phyloP scores from a whole-genome alignment of 2,113 vertebrate genomes.

The Gracilinanus agilis region DNA sequence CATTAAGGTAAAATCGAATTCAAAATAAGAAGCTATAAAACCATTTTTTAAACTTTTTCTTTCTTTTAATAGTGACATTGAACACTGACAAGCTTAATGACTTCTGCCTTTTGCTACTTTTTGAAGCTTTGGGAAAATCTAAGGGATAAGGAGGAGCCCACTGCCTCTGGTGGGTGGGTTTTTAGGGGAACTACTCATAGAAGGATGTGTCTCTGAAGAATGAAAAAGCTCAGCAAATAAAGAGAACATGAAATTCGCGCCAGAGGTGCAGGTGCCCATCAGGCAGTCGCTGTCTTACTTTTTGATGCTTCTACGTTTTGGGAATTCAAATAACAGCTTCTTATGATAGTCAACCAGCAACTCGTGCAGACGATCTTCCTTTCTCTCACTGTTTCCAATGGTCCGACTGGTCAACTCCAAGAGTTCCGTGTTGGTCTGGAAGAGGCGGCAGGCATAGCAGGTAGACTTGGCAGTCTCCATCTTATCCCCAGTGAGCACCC shows the following conservation, averaged over 20 bases:
- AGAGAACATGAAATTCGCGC: slow-evolving; percentile 37
- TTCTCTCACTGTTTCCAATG: slow-evolving; percentile 87
- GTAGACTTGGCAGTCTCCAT: slow-evolving; percentile 99
- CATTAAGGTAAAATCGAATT: not conserved
- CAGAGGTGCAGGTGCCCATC: not conserved
- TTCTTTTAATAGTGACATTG: not conserved
- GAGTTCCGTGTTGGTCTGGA: slow-evolving; percentile 94
- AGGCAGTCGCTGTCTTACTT: slow-evolving; percentile 83
- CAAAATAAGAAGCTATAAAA: not conserved
- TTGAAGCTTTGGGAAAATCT: slow-evolving; percentile 41
- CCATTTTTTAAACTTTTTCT: not conserved
- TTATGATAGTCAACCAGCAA: slow-evolving; percentile 94
- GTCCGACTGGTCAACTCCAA: slow-evolving; percentile 93
- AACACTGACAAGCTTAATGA: not conserved
- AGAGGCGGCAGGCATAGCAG: slow-evolving; percentile 96
- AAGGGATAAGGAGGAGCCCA: slow-evolving; percentile 4
- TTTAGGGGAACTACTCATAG: slow-evolving; percentile 32
- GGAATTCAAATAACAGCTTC: slow-evolving; percentile 91
- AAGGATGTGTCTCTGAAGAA: slow-evolving; percentile 53
- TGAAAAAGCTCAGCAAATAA: slow-evolving; percentile 44
- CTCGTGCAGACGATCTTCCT: slow-evolving; percentile 92
- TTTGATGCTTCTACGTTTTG: slow-evolving; percentile 86
- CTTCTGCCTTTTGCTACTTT: slow-evolving; percentile 37
- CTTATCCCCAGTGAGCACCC: slow-evolving; percentile 98
- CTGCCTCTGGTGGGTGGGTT: slow-evolving; percentile 29